Conservation (phyloP, 2,888 invertebrate genomes). For the Xiphydria camelus region DNA sequence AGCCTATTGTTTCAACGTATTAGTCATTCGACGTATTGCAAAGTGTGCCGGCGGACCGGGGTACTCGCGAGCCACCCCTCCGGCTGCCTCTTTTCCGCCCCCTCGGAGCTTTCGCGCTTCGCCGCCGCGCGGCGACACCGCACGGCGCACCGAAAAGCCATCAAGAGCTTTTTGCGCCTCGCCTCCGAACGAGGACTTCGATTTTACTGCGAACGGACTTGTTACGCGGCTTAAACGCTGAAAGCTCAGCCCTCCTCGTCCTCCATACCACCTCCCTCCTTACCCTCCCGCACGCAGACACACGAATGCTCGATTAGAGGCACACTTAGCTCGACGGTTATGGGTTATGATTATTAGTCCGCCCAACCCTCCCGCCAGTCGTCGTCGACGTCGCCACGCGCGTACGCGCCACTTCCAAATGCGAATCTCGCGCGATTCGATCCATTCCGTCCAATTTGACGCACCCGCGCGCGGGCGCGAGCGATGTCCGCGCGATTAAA, state of each 20-base stretch:
- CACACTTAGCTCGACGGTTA: constrained; percentile 25
- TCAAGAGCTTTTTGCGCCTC: constrained; percentile 29
- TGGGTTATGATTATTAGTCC: constrained; percentile 23
- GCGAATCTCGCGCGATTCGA: constrained; percentile 7
- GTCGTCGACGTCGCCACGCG: constrained; percentile 2
- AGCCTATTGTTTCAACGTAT: constrained; percentile 58
- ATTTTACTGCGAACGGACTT: constrained; percentile 21
- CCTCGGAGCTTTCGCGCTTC: constrained; percentile 33
- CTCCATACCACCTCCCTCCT: neutral
- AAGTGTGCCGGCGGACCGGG: constrained; percentile 51
- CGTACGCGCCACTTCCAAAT: too few species aligned
- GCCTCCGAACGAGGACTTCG: constrained; percentile 23
- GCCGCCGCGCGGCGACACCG: constrained; percentile 49
- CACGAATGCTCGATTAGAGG: constrained; percentile 22
- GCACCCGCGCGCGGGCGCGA: too few species aligned
- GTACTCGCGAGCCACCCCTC: constrained; percentile 36
- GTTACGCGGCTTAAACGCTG: constrained; percentile 20
- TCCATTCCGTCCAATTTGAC: constrained; percentile 30
- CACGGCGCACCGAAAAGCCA: constrained; percentile 27
- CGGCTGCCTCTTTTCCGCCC: constrained; percentile 6
- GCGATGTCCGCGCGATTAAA: constrained; percentile 9
- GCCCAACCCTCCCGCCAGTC: constrained; percentile 7
- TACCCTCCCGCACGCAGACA: neutral
- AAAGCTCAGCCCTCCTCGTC: constrained; percentile 14
- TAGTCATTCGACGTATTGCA: constrained; percentile 57